Percentiles rank a stretch among this genome's conserved stretches.
phyloP scores from a whole-genome alignment of 2,888 invertebrate genomes.

The Drosophila crucigera region DNA sequence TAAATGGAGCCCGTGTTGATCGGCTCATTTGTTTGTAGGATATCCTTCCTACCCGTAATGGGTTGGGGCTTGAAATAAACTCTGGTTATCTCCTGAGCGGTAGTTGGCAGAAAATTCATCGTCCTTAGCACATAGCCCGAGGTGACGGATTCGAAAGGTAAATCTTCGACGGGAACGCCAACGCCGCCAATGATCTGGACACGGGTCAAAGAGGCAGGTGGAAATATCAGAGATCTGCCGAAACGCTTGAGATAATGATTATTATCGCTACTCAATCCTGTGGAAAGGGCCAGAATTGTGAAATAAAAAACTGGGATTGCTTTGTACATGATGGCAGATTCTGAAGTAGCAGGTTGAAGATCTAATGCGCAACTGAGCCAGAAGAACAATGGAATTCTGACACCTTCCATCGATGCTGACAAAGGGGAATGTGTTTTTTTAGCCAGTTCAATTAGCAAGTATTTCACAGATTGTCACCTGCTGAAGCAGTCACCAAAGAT shows the following conservation, averaged over 20 bases:
- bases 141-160: slow-evolving; percentile 81
- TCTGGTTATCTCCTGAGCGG: slow-evolving; percentile 73
- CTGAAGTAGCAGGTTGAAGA: slow-evolving; percentile 21
- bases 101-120: slow-evolving; percentile 82
- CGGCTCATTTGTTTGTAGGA: neutral
- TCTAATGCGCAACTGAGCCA: slow-evolving; percentile 45
- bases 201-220: slow-evolving; percentile 83
- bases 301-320: slow-evolving; percentile 1
- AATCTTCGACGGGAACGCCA: slow-evolving; percentile 83
- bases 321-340: slow-evolving; percentile 28
- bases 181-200: slow-evolving; percentile 84
- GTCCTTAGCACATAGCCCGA: slow-evolving; percentile 83
- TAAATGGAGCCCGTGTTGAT: slow-evolving; percentile 61
- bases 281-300: slow-evolving; percentile 5
- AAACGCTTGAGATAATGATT: slow-evolving; percentile 45
- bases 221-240: slow-evolving; percentile 76
- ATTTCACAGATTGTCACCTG: slow-evolving; percentile 42
- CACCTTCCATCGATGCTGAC: slow-evolving; percentile 6
- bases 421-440: neutral
- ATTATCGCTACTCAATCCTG: slow-evolving; percentile 1
- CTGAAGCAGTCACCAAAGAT: slow-evolving; percentile 16
- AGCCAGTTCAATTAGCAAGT: slow-evolving; percentile 68
- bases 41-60: slow-evolving; percentile 58
- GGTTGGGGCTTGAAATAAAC: slow-evolving; percentile 77
- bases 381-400: neutral